Percentiles rank a stretch among this genome's conserved stretches.
phyloP scores from a whole-genome alignment of 2,888 invertebrate genomes.

The Formica aserva region DNA sequence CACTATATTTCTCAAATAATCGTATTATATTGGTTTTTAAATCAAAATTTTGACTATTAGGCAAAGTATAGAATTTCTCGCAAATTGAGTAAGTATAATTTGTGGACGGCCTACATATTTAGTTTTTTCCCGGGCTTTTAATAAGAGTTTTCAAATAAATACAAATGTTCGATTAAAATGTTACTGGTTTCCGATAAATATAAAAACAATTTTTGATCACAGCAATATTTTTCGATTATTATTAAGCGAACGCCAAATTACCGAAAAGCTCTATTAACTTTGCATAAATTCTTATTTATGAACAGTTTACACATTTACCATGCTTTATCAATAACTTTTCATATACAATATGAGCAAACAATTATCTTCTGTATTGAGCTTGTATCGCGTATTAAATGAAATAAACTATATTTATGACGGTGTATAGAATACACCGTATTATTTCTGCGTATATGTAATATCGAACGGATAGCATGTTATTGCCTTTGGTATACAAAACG shows the following conservation, averaged over 20 bases:
- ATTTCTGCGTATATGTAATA: slow-evolving; percentile 19
- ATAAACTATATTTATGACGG: slow-evolving; percentile 46
- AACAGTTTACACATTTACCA: not conserved
- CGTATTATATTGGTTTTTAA: not conserved
- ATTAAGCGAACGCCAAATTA: slow-evolving; percentile 20
- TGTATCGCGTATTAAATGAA: slow-evolving; percentile 20
- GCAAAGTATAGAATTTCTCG: slow-evolving; percentile 1
- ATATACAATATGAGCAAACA: not conserved
- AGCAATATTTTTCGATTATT: not conserved
- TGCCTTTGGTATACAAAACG: slow-evolving; percentile 60
- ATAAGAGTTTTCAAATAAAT: slow-evolving; percentile 6
- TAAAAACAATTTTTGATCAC: slow-evolving; percentile 29
- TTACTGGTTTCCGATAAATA: slow-evolving; percentile 45
- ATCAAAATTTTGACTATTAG: not conserved
- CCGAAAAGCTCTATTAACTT: slow-evolving; percentile 15
- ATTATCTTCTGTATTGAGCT: not conserved
- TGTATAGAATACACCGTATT: not conserved
- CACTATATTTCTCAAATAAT: slow-evolving; percentile 7
- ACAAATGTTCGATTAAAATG: slow-evolving; percentile 27
- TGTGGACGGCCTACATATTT: not conserved
- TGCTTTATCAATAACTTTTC: slow-evolving; percentile 10
- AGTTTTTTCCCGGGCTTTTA: slow-evolving; percentile 7
- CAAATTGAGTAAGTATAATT: slow-evolving; percentile 41
- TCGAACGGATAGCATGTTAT: slow-evolving; percentile 30
- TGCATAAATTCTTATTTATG: slow-evolving; percentile 5